These are phyloP conservation scores for Lepeophtheirus salmonis DNA, from an alignment of 1,140 invertebrate genomes.

Conservation along the genomic window DNA sequence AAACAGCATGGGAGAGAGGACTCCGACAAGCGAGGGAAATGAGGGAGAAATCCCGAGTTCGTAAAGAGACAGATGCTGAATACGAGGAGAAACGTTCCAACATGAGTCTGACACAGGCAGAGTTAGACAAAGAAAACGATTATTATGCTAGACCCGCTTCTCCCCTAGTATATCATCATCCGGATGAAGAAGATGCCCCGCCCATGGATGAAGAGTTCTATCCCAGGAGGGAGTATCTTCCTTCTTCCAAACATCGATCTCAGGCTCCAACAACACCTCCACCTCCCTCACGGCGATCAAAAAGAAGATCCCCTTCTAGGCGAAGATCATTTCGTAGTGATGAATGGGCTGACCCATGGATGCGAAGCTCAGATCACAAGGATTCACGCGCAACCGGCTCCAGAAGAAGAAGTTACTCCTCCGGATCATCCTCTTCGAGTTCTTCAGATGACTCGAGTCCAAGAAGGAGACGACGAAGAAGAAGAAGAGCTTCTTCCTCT, in stretches of 20 bases:
- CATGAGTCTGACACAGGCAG: constrained; percentile 56
- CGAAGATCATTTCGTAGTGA: constrained; percentile 31
- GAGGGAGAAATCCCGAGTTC: constrained; percentile 68
- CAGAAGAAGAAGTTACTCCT: constrained; percentile 22
- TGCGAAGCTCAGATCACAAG: constrained; percentile 36
- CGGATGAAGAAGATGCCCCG: constrained; percentile 7
- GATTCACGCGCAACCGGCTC: constrained; percentile 34
- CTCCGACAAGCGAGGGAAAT: constrained; percentile 71
- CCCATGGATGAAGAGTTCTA: constrained; percentile 15
- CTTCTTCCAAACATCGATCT: background rate
- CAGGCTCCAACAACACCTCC: constrained; percentile 11
- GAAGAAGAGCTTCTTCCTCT: too few relatives aligned
- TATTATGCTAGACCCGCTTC: constrained; percentile 45
- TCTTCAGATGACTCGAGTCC: constrained; percentile 21
- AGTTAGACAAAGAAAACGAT: constrained; percentile 70
- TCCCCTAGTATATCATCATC: constrained; percentile 24
- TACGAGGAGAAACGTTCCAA: constrained; percentile 94
- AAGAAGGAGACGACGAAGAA: constrained; percentile 18
- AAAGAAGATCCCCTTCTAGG: constrained; percentile 12
- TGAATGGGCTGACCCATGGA: constrained; percentile 85
- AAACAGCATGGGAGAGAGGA: constrained; percentile 83
- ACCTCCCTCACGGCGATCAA: constrained; percentile 13
- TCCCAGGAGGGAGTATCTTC: background rate
- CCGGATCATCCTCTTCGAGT: constrained; percentile 20
- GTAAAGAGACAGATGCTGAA: constrained; percentile 84